Percentiles rank a stretch among this genome's conserved stretches.
Conservation (phyloP, 1,140 invertebrate genomes). For the Procambarus virginalis region DNA sequence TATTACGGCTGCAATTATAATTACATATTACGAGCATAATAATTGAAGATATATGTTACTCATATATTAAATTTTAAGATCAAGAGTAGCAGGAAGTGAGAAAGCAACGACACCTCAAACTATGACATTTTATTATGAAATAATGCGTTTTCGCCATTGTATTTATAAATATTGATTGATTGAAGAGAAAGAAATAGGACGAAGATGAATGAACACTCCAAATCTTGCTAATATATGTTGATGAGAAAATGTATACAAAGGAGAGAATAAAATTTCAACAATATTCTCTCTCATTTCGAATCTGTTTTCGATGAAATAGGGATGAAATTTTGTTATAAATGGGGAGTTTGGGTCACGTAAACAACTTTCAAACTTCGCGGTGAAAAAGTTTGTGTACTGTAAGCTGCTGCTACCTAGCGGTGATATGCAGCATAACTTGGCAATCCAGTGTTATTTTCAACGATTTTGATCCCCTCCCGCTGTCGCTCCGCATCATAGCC, state of each 20-base stretch:
- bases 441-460: neutral
- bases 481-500: no score
- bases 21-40: neutral
- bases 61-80: no score
- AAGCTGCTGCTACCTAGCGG: constrained; percentile 60
- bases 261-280: neutral
- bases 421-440: constrained; percentile 9
- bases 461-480: no score
- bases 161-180: no score
- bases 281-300: constrained; percentile 1
- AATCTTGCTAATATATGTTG: neutral
- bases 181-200: no score
- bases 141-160: no score
- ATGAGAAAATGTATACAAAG: neutral
- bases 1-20: no score
- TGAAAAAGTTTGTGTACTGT: constrained; percentile 69
- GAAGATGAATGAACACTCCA: neutral
- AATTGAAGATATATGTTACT: neutral
- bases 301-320: neutral
- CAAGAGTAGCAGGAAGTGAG: no score
- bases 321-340: neutral
- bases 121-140: no score
- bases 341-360: constrained; percentile 1
- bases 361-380: constrained; percentile 60
- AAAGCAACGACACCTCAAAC: no score